These are phyloP conservation scores for Phylloscopus collybita DNA, from an alignment of 2,797 vertebrate genomes.

Conservation along the genomic window DNA sequence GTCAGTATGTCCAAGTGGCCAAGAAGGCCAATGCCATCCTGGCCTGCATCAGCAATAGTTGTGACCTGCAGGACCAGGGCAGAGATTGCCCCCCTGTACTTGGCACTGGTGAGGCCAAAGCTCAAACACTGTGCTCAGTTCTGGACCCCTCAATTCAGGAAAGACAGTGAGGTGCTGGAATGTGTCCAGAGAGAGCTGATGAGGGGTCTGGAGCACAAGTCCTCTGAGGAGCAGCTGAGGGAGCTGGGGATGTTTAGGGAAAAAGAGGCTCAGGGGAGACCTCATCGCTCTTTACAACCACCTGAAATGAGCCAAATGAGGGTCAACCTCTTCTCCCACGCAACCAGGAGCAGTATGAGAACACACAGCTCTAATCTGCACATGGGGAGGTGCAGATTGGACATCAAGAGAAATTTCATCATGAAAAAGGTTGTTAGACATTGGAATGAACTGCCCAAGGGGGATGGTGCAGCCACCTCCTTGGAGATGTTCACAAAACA, in stretches of 20 bases:
- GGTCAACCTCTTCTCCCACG: background rate
- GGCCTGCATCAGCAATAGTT: background rate
- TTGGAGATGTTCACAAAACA: background rate
- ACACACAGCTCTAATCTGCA: background rate
- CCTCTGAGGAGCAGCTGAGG: background rate
- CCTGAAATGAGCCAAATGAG: background rate
- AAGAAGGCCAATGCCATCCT: background rate
- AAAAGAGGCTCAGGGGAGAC: background rate
- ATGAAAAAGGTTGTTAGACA: background rate
- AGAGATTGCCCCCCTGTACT: background rate
- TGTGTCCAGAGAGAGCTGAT: no score
- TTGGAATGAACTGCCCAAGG: background rate
- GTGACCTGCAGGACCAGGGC: background rate
- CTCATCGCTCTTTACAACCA: rapidly evolving
- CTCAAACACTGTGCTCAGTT: background rate
- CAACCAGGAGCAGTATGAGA: background rate
- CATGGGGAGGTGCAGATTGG: background rate
- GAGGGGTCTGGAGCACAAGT: background rate
- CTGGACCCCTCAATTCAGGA: background rate
- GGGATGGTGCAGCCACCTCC: background rate
- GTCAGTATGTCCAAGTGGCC: background rate
- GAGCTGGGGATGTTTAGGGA: background rate
- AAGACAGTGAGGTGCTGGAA: background rate
- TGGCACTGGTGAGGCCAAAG: rapidly evolving
- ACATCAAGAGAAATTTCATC: background rate